Evolutionary conservation across 2,113 vertebrate species (phyloP), one percentile per base, ranked within the genome.

Genomic region (Herpetotheres cachinnans): DNA sequence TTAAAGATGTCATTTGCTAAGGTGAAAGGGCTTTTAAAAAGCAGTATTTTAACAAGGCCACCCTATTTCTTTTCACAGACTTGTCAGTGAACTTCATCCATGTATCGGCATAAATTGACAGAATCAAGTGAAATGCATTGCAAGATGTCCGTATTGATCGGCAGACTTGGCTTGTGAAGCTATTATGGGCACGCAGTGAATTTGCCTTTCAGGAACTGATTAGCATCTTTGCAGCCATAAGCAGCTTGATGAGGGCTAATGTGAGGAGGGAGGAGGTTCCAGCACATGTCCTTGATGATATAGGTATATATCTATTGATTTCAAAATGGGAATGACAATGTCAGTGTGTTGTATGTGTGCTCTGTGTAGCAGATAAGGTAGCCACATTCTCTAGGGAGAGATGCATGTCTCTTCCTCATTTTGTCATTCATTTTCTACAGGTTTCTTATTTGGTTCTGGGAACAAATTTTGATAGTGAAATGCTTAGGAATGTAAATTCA

Each of bases 221-320:
- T 95, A 97, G 83, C 96, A 95, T 97, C 92, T 97, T 95, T 96
- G 90, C 92, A 97, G 83, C 84, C 86, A 91, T 93, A 97, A 96
- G 95, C 95, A 97, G 96, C 82, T 92, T 98, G 95, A 97, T 97
- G 96, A 98, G 93, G 88, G 84, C 78, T 97, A 96, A 95, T 95
- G 96, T 73, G 76, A 76, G 94, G 56, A 91, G 81, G 26, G 44
- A 82, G 91, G 95, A 96, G 90, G 72, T 85, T 95, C 92, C 92
- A 95, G 84, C 67, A 12, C 63, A 61, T 90, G 92, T 90, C 91
- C 94, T 97, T 96, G 93, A 69, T 89, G 62, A 9, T 89, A n/a
- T 7, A 91, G 89, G 86, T 62, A 15, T 73, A 20, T 77, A 44
- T 76, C 81, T 88, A 94, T 93, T 90, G 90, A 98, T 97, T 91